Base-by-base conservation (phyloP, 2,113 vertebrate genomes). In the Crotophaga sulcirostris region DNA sequence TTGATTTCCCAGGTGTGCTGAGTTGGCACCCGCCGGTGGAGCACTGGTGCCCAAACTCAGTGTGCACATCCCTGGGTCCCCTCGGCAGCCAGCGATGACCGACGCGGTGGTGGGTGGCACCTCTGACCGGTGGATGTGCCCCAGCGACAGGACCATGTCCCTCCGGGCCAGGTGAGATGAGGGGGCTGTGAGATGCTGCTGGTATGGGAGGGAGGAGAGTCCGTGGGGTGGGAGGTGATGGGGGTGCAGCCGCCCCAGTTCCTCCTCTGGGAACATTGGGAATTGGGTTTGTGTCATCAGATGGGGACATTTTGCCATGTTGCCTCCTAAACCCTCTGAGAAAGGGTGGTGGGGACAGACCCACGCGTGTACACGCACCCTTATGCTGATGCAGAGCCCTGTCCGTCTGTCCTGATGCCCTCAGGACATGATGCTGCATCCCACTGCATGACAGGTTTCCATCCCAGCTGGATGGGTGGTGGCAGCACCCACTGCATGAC, bases 71-170 rank as follows among this genome's bases (percentile, higher is more conserved):
- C 68, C 25, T 70, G 87, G 80, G 66, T 20, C 84, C 54, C 58
- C 14, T 23, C 1, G 31, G 58, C 52, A n/a, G 52, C 74, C 74
- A 31, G 92, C 67, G 96, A 99, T 99, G 99, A 99, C 99, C 0
- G 98, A 99, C 96, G 96, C 99, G 0, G 98, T 99, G 93, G 97
- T 99, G 97, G 98, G 98, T 28, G 97, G 94, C 94, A 98, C 97
- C 95, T 98, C 98, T 0, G 98, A 97, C 95, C 98, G 98, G 82
- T 99, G 99, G 99, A 97, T 97, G 97, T 98, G 97, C 62, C 98
- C 98, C 51, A 96, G 98, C 2, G 98, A 99, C 95, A 97, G 98
- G n/a, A 98, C 98, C 95, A 98, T 98, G 94, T 97, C 94, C 56
- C 97, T 98, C 86, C 98, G 98, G n/a, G 87, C 98, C 19, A 97